These are phyloP conservation scores for Chaetodon trifascialis DNA, from an alignment of 2,113 vertebrate species.

Conservation along the genomic window DNA sequence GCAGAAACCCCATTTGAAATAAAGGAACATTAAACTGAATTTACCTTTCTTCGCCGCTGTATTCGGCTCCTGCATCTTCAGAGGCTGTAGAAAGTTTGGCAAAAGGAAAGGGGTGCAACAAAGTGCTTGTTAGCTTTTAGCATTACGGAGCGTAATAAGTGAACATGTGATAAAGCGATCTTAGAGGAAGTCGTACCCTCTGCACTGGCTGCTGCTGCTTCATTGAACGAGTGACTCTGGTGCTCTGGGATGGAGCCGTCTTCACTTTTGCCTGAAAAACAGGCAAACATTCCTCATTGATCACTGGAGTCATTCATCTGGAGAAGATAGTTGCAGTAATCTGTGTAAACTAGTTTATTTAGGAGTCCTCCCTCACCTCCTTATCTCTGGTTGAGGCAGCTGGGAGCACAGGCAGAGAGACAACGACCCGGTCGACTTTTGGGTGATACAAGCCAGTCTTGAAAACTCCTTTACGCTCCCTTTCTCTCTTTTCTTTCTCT, in stretches of 20 bases:
- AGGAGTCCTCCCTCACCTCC: conserved; percentile 77
- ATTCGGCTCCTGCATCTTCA: conserved; percentile 48
- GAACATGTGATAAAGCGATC: background rate
- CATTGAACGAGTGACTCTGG: conserved; percentile 84
- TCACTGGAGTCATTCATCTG: background rate
- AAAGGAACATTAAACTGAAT: accelerated
- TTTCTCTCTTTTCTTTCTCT: conserved; percentile 89
- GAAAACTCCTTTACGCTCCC: conserved; percentile 88
- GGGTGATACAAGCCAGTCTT: conserved; percentile 90
- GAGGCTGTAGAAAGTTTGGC: conserved; percentile 21
- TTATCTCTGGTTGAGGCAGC: conserved; percentile 64
- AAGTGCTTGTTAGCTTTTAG: background rate
- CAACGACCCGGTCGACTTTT: conserved; percentile 61
- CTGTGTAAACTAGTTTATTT: background rate
- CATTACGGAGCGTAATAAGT: too few relatives aligned
- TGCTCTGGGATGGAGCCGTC: conserved; percentile 15
- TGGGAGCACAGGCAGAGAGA: conserved; percentile 41
- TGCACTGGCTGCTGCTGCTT: conserved; percentile 64
- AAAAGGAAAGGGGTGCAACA: background rate
- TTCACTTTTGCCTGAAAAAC: conserved; percentile 46
- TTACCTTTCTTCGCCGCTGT: conserved; percentile 61
- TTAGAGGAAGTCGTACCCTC: conserved; percentile 51
- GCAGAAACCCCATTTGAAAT: background rate
- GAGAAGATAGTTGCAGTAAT: background rate
- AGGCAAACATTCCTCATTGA: background rate